Base-by-base conservation (phyloP, 2,113 vertebrate species). In the Indri indri region DNA sequence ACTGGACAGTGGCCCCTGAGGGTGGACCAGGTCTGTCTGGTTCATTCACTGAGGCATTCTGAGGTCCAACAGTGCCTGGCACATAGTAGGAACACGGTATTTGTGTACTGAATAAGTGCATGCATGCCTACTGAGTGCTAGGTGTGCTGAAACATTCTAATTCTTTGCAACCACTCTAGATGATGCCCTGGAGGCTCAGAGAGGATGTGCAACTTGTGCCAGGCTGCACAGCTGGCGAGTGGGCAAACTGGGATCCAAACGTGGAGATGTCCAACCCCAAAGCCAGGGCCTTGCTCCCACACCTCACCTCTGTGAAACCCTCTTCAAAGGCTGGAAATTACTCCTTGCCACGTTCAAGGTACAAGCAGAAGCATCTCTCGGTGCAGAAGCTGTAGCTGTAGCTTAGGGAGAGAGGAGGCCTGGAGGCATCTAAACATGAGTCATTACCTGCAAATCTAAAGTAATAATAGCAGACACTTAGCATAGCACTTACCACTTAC, bases 261-360 rank as follows among this genome's bases (percentile, higher is more conserved):
- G 11, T 2, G 8, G 84, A 32, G 5, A 17, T 5, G 16, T 17
- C 42, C 47, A 20, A 3, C 27, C 34, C 47, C 63, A 50, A 40
- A 71, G 11, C 45, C 80, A 25, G 37, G n/a, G 32, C 40, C 32
- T 47, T 40, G 34, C 18, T 66, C n/a, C 34, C 11, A 10, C 34
- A 2, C 20, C 20, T 79, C 22, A 37, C 74, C 37, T 4, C 25
- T 0, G 16, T 2, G 47, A 65, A 61, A 40, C 57, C 23, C 20
- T 65, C 85, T 50, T 0, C 11, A 40, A 52, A 37, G 84, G 32
- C 65, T 63, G n/a, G 94, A 47, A 37, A 47, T 34, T 12, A 17
- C 25, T 57, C 25, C 4, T 50, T 20, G 30, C 17, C 32, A 59
- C 0, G 0, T 30, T 13, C 17, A 5, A 63, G 52, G 37, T 22